Percentiles rank a stretch among this genome's conserved stretches.
These are phyloP conservation scores for Popillia japonica DNA, from an alignment of 1,140 invertebrate species.

Conservation along the genomic window DNA sequence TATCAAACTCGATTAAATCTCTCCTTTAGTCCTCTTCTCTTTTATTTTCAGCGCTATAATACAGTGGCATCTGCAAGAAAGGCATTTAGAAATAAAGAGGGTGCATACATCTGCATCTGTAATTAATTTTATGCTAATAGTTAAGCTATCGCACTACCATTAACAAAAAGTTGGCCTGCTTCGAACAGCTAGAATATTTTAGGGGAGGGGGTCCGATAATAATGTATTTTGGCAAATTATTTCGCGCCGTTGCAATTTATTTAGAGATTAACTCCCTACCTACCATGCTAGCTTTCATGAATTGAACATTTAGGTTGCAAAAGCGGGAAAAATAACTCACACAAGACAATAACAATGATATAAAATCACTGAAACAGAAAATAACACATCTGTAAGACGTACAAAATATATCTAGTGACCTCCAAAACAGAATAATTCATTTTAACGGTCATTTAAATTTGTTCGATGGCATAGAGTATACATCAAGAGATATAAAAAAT, in stretches of 20 bases:
- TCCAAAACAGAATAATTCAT: neutral
- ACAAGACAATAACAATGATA: neutral
- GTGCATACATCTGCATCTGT: conserved; percentile 16
- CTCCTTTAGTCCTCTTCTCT: conserved; percentile 9
- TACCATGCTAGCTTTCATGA: neutral
- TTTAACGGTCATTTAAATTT: neutral
- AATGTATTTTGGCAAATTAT: neutral
- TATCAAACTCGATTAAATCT: conserved; percentile 20
- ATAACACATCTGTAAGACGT: neutral
- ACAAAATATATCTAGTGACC: neutral
- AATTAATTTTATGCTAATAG: conserved; percentile 30
- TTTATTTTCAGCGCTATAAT: neutral
- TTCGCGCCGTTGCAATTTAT: neutral
- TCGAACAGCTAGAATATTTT: neutral
- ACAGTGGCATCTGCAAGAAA: conserved; percentile 25
- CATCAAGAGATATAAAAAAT: too few species aligned
- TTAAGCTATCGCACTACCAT: conserved; percentile 13
- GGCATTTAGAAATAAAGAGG: conserved; percentile 11
- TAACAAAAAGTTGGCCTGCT: neutral
- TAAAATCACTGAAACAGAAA: neutral
- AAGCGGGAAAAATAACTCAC: neutral
- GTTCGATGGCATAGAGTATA: neutral
- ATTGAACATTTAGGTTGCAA: too few species aligned
- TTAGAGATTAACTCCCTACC: neutral
- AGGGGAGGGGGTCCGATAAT: neutral